Evolutionary conservation across 1,140 invertebrate genomes (phyloP), one percentile per base, ranked within the genome.

Genomic region (Drosophila micromelanica): DNA sequence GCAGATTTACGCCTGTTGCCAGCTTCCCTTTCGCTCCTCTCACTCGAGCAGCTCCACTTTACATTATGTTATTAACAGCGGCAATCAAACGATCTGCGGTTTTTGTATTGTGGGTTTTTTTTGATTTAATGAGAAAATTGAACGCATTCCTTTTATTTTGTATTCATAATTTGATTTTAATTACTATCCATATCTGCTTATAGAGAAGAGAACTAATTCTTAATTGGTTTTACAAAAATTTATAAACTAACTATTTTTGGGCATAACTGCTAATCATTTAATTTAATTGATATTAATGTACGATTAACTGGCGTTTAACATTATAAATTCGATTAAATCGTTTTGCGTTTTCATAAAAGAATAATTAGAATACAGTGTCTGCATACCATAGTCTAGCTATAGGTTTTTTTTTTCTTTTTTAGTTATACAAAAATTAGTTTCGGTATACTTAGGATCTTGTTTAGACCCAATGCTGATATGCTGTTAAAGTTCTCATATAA

Each of bases 281-380:
- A 87, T 86, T 73, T 81, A 86, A 86, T 86, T 86, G 82, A 81
- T 86, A 87, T 86, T 86, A 54, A 86, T 85, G 75, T 86, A 78
- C 78, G 81, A 76, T 78, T 87, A 86, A 86, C 82, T 87, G 78
- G 56, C 82, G 62, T 80, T 90, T 90, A 90, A 86, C 81, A 90
- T 87, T 90, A 90, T 90, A 90, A 90, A 90, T 90, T 90, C 87
- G 87, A 90, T 90, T 90, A 78, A 90, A 90, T 90, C 87, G 87
- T 85, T 80, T 76, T 70, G 13, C 40, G 30, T 77, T 76, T 64
- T 56, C 65, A 35, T 75, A 56, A 46, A 78, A 73, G 73, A 48
- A 70, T 37, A 59, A 74, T 48, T 65, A 46, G 59, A 85, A 73
- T 76, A 45, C n/a, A 69, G 32, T 67, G 67, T 46, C 52, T 42